These are phyloP conservation scores for Sweltsa coloradensis DNA, from an alignment of 1,140 invertebrate species.

Conservation along the genomic window DNA sequence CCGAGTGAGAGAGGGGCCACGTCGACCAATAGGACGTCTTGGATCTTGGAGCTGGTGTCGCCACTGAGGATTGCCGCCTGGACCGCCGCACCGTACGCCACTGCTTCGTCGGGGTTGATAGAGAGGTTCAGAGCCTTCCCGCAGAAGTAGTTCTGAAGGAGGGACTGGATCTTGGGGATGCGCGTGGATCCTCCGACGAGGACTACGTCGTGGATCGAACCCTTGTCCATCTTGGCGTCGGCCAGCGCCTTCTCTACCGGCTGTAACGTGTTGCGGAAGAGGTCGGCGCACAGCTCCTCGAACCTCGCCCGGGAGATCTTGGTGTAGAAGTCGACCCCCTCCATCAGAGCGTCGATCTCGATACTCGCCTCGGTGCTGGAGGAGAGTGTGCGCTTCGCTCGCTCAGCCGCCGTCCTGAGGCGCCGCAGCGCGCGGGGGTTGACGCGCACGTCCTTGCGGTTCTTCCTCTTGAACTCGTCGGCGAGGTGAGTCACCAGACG, in stretches of 20 bases:
- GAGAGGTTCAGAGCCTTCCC: slow-evolving; percentile 51
- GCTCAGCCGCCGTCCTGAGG: slow-evolving; percentile 49
- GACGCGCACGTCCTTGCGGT: slow-evolving; percentile 32
- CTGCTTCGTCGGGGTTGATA: slow-evolving; percentile 38
- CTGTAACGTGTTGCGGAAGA: slow-evolving; percentile 53
- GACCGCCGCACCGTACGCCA: slow-evolving; percentile 36
- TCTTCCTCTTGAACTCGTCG: slow-evolving; percentile 35
- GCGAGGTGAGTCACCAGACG: slow-evolving; percentile 53
- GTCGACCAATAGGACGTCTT: slow-evolving; percentile 39
- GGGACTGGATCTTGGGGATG: slow-evolving; percentile 50
- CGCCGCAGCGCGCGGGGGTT: slow-evolving; percentile 34
- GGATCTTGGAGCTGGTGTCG: slow-evolving; percentile 25
- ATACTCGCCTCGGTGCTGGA: slow-evolving; percentile 52
- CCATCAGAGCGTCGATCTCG: slow-evolving; percentile 56
- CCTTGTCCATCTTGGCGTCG: slow-evolving; percentile 52
- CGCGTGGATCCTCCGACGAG: slow-evolving; percentile 53
- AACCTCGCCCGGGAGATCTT: slow-evolving; percentile 57
- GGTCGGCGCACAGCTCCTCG: slow-evolving; percentile 77
- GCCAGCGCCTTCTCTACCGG: slow-evolving; percentile 54
- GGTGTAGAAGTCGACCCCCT: slow-evolving; percentile 61
- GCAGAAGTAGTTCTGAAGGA: slow-evolving; percentile 52
- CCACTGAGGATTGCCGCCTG: slow-evolving; percentile 35
- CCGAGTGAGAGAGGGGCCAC: slow-evolving; percentile 37
- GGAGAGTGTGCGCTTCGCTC: slow-evolving; percentile 72
- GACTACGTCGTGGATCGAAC: slow-evolving; percentile 45